Evolutionary conservation across 2,113 vertebrate species (phyloP).

Genomic region (Myotis yumanensis): DNA sequence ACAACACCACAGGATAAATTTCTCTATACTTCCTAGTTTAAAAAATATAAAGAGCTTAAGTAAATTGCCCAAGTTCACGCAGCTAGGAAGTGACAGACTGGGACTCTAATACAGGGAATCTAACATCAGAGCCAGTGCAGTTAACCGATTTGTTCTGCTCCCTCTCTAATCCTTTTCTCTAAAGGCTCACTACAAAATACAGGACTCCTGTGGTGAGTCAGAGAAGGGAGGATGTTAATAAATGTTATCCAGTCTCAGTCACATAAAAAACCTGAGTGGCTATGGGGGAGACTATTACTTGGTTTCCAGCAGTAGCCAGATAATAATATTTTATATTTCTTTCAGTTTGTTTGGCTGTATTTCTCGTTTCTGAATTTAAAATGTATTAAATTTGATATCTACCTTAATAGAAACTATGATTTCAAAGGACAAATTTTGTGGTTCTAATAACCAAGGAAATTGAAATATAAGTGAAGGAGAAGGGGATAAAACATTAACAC

Average conservation of each 20-base stretch:
- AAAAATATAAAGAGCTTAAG: background rate
- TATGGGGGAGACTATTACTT: background rate
- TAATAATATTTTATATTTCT: background rate
- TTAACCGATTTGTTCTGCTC: background rate
- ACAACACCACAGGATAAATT: background rate
- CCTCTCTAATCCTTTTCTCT: background rate
- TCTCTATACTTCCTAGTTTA: background rate
- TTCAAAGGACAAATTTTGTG: background rate
- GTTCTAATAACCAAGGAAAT: background rate
- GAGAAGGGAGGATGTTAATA: background rate
- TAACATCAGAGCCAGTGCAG: background rate
- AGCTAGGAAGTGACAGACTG: background rate
- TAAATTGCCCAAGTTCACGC: background rate
- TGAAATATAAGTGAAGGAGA: background rate
- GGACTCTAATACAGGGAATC: background rate
- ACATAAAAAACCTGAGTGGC: background rate
- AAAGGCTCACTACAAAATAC: background rate
- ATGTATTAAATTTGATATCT: background rate
- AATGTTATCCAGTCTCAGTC: background rate
- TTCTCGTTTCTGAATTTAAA: background rate
- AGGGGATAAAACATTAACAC: background rate
- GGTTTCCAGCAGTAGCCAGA: background rate
- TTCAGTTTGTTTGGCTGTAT: background rate
- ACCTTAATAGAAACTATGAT: background rate
- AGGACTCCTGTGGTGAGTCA: background rate